Base-by-base conservation (phyloP, 92 coral and sea anemone species). In the Epizoanthus stellaris region DNA sequence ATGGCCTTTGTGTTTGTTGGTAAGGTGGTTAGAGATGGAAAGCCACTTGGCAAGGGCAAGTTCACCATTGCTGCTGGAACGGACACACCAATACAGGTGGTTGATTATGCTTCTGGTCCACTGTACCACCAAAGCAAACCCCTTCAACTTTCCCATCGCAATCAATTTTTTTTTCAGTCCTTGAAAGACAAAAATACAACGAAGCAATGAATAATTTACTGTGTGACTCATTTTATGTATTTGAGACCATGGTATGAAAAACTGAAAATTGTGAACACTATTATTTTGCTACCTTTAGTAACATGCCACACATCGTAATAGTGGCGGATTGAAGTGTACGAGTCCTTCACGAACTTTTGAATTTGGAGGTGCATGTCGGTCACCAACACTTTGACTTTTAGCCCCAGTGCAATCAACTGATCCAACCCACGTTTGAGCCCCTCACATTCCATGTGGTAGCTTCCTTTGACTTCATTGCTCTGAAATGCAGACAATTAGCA, bases 51-150 rank as follows among this genome's bases (percentile, higher is more conserved):
- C 87, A 39, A 61, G 38, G 71, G 84, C 81, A 36, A 88, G 70
- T 21, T 82, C 34, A 14, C 90, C 86, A 81, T 81, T 82, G 23
- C 80, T 67, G 57, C 84, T 87, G 57, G 90, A 87, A 20, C 74
- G 54, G 52, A 77, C 87, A 58, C 76, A 82, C 90, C 87, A 87
- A 69, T 87, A 81, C 86, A 81, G 23, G 77, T 81, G 87, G 65
- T 87, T 87, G 61, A 82, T 87, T 49, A 87, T 87, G 70, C 86
- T 80, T 81, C 82, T 87, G 3, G 76, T 81, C 90, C 90, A 87
- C 71, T n/a, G 52, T 25, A 74, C 80, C 16, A 80, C 80, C 23
- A 86, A 38, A 20, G 43, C 70, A 68, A 45, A 76, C 14, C 89
- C 85, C 62, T 52, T 66, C 17, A 75, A 58, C 60, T 86, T 86